A percentile compares a stretch with the other conserved stretches of the same genome.
These are phyloP conservation scores for Neoseiulus cucumeris DNA, from an alignment of 1,140 invertebrate species.

Conservation along the genomic window DNA sequence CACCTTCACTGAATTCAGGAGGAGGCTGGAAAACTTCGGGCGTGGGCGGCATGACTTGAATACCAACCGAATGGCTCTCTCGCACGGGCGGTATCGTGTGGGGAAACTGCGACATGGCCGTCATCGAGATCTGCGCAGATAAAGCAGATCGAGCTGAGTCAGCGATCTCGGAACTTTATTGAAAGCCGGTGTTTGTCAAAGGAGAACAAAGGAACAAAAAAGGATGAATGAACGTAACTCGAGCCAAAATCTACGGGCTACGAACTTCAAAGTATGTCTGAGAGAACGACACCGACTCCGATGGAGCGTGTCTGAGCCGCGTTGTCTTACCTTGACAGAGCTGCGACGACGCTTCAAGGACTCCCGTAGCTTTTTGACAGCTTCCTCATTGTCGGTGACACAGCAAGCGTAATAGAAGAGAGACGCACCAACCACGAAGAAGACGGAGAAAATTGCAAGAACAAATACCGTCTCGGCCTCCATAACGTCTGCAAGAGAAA, in stretches of 20 bases:
- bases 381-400: constrained; percentile 9
- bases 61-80: neutral
- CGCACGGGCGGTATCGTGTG: neutral
- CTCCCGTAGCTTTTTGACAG: constrained; percentile 1
- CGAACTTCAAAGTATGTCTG: too few relatives aligned
- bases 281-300: too few relatives aligned
- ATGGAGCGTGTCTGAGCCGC: too few relatives aligned
- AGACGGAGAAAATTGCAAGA: neutral
- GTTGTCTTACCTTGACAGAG: neutral
- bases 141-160: neutral
- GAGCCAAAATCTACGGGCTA: too few relatives aligned
- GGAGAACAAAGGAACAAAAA: too few relatives aligned
- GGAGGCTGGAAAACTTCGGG: constrained; percentile 8
- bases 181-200: too few relatives aligned
- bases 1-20: constrained; percentile 2
- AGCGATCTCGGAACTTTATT: too few relatives aligned
- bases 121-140: neutral
- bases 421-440: constrained; percentile 8
- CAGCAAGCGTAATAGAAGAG: constrained; percentile 8
- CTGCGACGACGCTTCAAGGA: neutral
- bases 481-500: neutral
- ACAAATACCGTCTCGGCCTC: constrained; percentile 7
- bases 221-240: too few relatives aligned
- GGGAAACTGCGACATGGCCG: neutral
- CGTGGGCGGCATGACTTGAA: neutral